Evolutionary conservation across 2,888 invertebrate species (phyloP).

Genomic region (Plebejus argus): DNA sequence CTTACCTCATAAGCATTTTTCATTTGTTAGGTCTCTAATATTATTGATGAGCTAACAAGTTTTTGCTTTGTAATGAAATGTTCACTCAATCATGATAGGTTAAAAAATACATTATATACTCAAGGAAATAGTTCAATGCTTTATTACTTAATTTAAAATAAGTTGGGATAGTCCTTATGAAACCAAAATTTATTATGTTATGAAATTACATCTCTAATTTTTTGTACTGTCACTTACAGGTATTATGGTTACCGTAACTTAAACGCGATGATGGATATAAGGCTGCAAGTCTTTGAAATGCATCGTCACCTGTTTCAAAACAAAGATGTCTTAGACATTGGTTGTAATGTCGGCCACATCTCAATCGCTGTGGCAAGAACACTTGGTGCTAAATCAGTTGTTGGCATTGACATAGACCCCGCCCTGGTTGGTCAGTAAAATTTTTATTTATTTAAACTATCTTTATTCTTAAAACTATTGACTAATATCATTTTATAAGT

Average conservation of each 20-base stretch:
- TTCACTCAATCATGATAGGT: not conserved
- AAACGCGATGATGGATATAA: constrained; percentile 89
- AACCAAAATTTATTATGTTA: not conserved
- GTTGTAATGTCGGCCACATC: constrained; percentile 98
- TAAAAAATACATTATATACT: no score
- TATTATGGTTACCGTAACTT: constrained; percentile 97
- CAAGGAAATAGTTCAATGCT: no score
- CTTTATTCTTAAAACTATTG: not conserved
- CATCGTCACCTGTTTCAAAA: constrained; percentile 91
- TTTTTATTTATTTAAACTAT: not conserved
- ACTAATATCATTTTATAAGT: not conserved
- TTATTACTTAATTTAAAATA: no score
- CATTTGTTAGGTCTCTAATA: not conserved
- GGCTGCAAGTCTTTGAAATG: constrained; percentile 90
- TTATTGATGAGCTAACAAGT: not conserved
- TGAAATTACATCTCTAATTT: constrained; percentile 23
- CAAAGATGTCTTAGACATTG: constrained; percentile 97
- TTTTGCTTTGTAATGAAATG: not conserved
- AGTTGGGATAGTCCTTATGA: no score
- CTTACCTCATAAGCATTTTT: not conserved
- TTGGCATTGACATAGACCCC: constrained; percentile 97
- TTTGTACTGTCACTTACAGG: constrained; percentile 65
- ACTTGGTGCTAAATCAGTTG: constrained; percentile 90
- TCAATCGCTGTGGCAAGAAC: constrained; percentile 94
- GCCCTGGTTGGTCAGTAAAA: constrained; percentile 84